Evolutionary conservation across 2,797 vertebrate genomes (phyloP).

Genomic region (Cirrhinus mrigala): DNA sequence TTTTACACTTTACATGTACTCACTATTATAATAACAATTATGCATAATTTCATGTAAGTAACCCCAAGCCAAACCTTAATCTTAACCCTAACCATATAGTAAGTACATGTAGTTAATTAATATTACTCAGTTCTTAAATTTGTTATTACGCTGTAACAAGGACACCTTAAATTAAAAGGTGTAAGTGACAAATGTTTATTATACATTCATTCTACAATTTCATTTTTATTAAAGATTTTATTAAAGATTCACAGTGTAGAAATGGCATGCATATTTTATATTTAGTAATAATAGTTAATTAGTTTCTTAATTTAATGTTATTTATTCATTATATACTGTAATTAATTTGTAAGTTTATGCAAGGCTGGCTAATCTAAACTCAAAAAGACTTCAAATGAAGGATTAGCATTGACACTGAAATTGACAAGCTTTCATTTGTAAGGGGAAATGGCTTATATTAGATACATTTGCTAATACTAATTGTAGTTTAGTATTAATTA

Average conservation of each 20-base stretch:
- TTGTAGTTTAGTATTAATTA: slow-evolving; percentile 22
- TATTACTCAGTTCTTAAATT: too few relatives aligned
- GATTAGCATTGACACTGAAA: neutral
- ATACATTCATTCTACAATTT: neutral
- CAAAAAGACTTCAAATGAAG: slow-evolving; percentile 1
- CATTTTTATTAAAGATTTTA: neutral
- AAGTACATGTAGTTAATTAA: too few relatives aligned
- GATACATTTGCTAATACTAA: neutral
- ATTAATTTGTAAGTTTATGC: neutral
- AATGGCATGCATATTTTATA: neutral
- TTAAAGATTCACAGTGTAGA: neutral
- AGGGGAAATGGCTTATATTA: slow-evolving; percentile 9
- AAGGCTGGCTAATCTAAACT: neutral
- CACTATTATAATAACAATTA: too few relatives aligned
- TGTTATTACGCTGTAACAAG: too few relatives aligned
- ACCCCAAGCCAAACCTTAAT: too few relatives aligned
- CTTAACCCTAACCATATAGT: too few relatives aligned
- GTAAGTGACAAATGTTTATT: too few relatives aligned
- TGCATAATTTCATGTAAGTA: too few relatives aligned
- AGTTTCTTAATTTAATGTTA: neutral
- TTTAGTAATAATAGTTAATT: neutral
- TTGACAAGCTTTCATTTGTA: slow-evolving; percentile 6
- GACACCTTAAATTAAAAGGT: too few relatives aligned
- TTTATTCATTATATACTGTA: neutral
- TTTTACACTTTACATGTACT: too few relatives aligned